Evolutionary conservation across 2,888 invertebrate genomes (phyloP).

Genomic region (Hetaerina titia): DNA sequence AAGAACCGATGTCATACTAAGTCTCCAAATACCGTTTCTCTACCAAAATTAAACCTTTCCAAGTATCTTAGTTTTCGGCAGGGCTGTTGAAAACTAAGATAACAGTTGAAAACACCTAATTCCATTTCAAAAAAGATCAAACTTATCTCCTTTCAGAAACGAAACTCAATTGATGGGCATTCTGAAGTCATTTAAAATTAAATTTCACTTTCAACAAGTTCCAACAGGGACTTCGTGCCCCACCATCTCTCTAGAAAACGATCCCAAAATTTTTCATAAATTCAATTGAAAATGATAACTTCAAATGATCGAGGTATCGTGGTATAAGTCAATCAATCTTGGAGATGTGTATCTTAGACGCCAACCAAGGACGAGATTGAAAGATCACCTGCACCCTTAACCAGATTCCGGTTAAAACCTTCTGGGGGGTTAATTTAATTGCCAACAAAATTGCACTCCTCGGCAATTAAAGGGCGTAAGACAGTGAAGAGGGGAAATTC

Average conservation of each 20-base stretch:
- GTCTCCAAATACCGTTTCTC: too few relatives aligned
- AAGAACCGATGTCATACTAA: too few relatives aligned
- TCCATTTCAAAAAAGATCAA: background rate
- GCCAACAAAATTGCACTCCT: background rate
- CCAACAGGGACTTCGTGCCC: background rate
- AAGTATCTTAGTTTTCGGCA: too few relatives aligned
- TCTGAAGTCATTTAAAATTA: background rate
- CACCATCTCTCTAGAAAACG: background rate
- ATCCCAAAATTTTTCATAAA: background rate
- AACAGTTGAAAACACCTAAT: background rate
- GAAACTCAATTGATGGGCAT: background rate
- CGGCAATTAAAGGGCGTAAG: background rate
- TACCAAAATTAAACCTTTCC: too few relatives aligned
- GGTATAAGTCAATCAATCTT: slow-evolving; percentile 14
- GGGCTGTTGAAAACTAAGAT: too few relatives aligned
- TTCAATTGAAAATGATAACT: background rate
- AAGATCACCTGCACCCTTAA: background rate
- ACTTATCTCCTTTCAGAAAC: background rate
- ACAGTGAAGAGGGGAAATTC: background rate
- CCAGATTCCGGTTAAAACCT: background rate
- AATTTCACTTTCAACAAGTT: background rate
- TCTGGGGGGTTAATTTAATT: background rate
- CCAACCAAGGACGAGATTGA: background rate
- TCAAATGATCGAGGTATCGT: background rate
- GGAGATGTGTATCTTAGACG: background rate